These are phyloP conservation scores for Thumatha senex DNA, from an alignment of 2,888 invertebrate genomes.

Conservation along the genomic window DNA sequence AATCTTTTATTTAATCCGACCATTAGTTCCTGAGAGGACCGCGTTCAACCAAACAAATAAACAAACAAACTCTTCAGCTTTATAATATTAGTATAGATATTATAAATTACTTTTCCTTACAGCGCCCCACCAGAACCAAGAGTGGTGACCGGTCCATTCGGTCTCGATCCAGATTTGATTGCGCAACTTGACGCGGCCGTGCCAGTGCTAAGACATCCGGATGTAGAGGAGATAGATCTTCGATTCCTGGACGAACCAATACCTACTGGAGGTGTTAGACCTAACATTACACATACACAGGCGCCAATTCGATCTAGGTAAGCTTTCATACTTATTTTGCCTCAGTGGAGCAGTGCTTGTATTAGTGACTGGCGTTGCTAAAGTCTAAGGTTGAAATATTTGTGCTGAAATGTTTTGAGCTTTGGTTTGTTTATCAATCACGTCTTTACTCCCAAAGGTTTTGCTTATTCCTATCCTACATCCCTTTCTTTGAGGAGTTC, in stretches of 20 bases:
- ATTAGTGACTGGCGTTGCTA: background rate
- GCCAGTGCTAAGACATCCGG: constrained; percentile 55
- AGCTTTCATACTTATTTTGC: constrained; percentile 1
- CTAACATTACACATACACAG: constrained; percentile 48
- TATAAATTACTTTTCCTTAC: constrained; percentile 8
- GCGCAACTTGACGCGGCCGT: constrained; percentile 86
- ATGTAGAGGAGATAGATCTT: constrained; percentile 71
- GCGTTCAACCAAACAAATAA: too few species aligned
- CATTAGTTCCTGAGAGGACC: too few species aligned
- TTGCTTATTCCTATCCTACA: too few species aligned
- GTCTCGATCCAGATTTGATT: constrained; percentile 89
- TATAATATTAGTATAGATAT: too few species aligned
- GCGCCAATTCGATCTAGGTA: constrained; percentile 49
- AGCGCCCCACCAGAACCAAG: constrained; percentile 72
- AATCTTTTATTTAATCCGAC: too few species aligned
- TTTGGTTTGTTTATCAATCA: too few species aligned
- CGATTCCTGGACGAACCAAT: constrained; percentile 79
- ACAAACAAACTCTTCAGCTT: too few species aligned
- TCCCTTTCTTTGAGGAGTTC: too few species aligned
- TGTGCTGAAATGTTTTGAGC: too few species aligned
- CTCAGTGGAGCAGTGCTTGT: background rate
- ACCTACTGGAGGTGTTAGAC: constrained; percentile 56
- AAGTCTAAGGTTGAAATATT: too few species aligned
- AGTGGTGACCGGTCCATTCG: constrained; percentile 88
- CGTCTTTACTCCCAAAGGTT: too few species aligned